These are phyloP conservation scores for Coenonympha arcania DNA, from an alignment of 2,888 invertebrate species.

Conservation along the genomic window DNA sequence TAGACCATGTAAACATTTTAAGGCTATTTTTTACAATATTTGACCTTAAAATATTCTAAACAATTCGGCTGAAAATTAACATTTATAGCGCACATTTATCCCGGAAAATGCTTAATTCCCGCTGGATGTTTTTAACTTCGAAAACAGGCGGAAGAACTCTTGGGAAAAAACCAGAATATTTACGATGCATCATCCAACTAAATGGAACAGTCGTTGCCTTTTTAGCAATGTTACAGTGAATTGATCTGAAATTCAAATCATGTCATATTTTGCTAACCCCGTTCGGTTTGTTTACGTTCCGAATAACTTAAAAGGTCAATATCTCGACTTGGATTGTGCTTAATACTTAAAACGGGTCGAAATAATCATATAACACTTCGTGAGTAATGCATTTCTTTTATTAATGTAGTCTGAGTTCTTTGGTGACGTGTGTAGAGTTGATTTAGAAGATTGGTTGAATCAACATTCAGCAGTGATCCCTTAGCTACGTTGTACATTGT, in stretches of 20 bases:
- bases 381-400: constrained; percentile 5
- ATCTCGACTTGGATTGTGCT: constrained; percentile 30
- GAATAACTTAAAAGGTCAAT: constrained; percentile 52
- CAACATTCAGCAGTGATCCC: too few species aligned
- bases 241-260: constrained; percentile 37
- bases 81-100: too few species aligned
- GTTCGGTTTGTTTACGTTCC: constrained; percentile 39
- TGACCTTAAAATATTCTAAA: too few species aligned
- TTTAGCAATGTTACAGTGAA: not conserved
- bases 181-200: not conserved
- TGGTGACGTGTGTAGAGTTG: not conserved
- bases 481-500: too few species aligned
- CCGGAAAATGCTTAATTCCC: too few species aligned
- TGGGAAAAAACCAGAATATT: too few species aligned
- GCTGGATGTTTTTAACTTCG: too few species aligned
- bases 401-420: not conserved
- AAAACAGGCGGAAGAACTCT: too few species aligned
- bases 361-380: constrained; percentile 11
- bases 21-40: too few species aligned
- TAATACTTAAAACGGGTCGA: constrained; percentile 17
- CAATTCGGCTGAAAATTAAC: too few species aligned
- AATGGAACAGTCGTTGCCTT: not conserved
- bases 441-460: too few species aligned
- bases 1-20: too few species aligned
- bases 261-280: constrained; percentile 34